Conservation (phyloP, 2,888 invertebrate species). For the Latheticus oryzae region DNA sequence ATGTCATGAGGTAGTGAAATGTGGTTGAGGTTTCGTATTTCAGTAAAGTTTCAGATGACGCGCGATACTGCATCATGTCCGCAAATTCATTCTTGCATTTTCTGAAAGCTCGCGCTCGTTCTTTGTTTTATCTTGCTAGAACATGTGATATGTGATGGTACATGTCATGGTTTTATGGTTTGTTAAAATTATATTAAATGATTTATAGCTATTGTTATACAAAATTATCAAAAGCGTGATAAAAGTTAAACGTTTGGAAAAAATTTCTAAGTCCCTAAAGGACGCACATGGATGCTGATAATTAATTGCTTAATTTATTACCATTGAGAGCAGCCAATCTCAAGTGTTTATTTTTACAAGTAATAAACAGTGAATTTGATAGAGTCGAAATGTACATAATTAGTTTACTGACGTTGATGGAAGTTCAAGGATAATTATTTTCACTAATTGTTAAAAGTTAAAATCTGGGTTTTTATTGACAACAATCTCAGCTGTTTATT, state of each 20-base stretch:
- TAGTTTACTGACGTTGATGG: no score
- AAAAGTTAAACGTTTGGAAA: constrained; percentile 24
- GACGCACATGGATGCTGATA: constrained; percentile 23
- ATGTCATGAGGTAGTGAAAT: constrained; percentile 52
- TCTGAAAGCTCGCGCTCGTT: constrained; percentile 29
- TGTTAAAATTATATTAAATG: constrained; percentile 1
- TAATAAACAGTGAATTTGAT: no score
- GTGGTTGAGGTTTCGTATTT: constrained; percentile 51
- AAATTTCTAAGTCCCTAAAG: constrained; percentile 29
- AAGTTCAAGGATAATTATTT: no score
- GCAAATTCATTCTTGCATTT: constrained; percentile 39
- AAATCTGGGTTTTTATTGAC: no score
- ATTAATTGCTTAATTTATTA: constrained; percentile 35
- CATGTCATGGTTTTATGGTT: background rate
- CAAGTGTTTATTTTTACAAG: no score
- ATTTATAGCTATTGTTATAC: constrained; percentile 11
- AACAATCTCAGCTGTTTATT: no score
- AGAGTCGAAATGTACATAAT: no score
- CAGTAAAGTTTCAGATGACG: constrained; percentile 49
- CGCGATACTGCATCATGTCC: constrained; percentile 46
- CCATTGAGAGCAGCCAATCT: background rate
- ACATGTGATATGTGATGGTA: no score
- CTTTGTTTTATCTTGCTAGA: constrained; percentile 4
- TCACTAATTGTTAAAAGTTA: no score
- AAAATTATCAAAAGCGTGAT: constrained; percentile 34